phyloP scores from a whole-genome alignment of 1,140 invertebrate genomes.

The Anastatus disparis region DNA sequence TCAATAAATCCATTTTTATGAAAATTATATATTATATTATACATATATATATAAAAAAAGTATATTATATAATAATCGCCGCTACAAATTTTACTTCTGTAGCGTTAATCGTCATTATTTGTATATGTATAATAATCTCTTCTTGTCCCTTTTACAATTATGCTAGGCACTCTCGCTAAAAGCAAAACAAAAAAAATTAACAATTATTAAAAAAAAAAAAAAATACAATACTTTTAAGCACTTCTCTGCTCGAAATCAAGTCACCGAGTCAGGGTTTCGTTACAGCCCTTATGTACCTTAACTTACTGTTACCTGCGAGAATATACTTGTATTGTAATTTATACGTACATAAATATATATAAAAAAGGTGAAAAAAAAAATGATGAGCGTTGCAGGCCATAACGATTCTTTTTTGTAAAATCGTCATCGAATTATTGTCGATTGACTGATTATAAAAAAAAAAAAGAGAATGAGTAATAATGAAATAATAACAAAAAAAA shows the following conservation, averaged over 20 bases:
- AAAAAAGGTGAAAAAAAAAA: neutral
- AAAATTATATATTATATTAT: constrained; percentile 28
- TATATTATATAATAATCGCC: neutral
- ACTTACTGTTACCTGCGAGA: constrained; percentile 38
- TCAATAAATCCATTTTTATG: constrained; percentile 38
- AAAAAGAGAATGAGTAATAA: no score
- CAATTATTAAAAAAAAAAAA: no score
- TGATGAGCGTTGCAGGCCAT: constrained; percentile 20
- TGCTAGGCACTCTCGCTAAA: constrained; percentile 21
- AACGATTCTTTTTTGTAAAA: constrained; percentile 28
- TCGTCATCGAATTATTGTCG: constrained; percentile 2
- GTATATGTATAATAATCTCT: constrained; percentile 36
- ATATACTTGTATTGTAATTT: constrained; percentile 36
- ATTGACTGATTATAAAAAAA: constrained; percentile 15
- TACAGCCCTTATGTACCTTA: constrained; percentile 35
- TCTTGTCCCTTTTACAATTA: constrained; percentile 35
- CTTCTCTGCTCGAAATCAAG: constrained; percentile 34
- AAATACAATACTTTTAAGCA: constrained; percentile 29
- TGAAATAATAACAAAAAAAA: constrained; percentile 26
- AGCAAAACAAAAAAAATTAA: constrained; percentile 2
- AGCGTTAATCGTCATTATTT: constrained; percentile 9
- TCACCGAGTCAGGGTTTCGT: constrained; percentile 32
- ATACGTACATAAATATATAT: constrained; percentile 2
- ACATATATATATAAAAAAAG: neutral
- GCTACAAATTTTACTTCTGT: constrained; percentile 4